phyloP scores from a whole-genome alignment of 2,113 vertebrate species.

The Parus major region DNA sequence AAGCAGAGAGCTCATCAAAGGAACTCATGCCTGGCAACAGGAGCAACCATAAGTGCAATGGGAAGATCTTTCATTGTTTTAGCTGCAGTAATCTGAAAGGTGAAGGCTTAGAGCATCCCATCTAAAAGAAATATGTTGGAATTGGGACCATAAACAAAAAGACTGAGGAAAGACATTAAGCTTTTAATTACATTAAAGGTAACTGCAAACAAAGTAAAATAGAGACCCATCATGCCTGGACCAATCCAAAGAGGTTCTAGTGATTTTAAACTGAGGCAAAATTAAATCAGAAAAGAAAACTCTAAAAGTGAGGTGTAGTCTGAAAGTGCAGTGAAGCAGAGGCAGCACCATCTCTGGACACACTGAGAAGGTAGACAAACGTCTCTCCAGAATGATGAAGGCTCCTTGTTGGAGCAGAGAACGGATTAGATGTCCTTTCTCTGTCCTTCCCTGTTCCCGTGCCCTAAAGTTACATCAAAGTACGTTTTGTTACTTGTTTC shows the following conservation, averaged over 20 bases:
- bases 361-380: background rate
- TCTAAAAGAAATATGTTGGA: background rate
- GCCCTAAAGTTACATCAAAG: background rate
- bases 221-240: background rate
- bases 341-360: background rate
- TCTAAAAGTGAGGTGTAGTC: background rate
- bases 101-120: background rate
- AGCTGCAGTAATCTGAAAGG: background rate
- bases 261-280: background rate
- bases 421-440: background rate
- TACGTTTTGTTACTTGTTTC: background rate
- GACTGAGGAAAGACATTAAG: background rate
- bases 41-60: background rate
- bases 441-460: background rate
- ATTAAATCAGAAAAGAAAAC: background rate
- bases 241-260: background rate
- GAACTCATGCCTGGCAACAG: background rate
- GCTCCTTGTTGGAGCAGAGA: background rate
- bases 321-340: background rate
- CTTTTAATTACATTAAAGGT: background rate
- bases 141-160: background rate
- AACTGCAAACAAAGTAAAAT: background rate
- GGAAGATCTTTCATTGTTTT: background rate
- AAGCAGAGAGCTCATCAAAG: background rate
- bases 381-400: background rate